Percentiles rank a stretch among this genome's conserved stretches.
These are phyloP conservation scores for Microctenopoma lineatum DNA, from an alignment of 2,797 vertebrate species.

Conservation along the genomic window DNA sequence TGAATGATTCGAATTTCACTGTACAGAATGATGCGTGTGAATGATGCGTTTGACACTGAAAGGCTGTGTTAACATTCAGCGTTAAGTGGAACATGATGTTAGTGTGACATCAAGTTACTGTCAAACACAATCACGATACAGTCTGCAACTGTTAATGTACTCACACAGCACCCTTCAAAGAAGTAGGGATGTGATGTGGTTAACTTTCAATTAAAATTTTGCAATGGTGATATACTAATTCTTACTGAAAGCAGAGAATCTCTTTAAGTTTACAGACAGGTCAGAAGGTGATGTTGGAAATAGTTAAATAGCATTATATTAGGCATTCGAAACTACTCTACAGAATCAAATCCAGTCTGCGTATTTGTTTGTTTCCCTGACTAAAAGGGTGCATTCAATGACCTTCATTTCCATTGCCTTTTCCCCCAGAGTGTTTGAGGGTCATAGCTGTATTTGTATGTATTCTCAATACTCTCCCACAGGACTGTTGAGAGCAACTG, in stretches of 20 bases:
- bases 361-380: conserved; percentile 48
- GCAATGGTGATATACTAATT: not conserved
- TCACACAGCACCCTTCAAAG: too few species aligned
- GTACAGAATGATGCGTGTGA: not conserved
- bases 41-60: not conserved
- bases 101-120: not conserved
- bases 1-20: not conserved
- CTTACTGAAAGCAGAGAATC: not conserved
- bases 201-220: not conserved
- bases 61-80: not conserved
- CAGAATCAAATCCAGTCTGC: not conserved
- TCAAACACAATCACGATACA: not conserved
- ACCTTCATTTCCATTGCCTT: conserved; percentile 59
- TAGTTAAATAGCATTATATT: not conserved
- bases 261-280: not conserved
- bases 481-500: conserved; percentile 51
- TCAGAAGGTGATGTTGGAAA: not conserved
- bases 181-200: too few species aligned
- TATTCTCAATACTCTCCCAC: conserved; percentile 43
- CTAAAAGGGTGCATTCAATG: conserved; percentile 26
- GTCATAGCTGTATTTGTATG: conserved; percentile 51
- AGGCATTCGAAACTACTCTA: not conserved
- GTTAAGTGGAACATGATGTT: too few species aligned
- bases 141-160: too few species aligned
- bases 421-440: conserved; percentile 17